Conservation (phyloP, 2,888 invertebrate species). For the Eristalinus sepulchralis region DNA sequence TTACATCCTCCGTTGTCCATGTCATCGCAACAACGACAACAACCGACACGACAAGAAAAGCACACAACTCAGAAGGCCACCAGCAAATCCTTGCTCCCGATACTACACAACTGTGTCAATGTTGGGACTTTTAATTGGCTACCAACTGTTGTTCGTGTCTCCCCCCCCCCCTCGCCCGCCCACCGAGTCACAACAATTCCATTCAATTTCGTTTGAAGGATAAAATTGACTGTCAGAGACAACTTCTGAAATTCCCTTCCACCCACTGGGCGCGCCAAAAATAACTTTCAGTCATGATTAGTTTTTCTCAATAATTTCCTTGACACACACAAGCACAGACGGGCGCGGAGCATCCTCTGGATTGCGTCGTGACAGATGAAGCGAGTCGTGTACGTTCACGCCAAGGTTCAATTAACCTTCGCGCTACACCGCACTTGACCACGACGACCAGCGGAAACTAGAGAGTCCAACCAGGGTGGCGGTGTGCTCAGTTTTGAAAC, state of each 20-base stretch:
- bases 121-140: neutral
- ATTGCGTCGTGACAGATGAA: too few relatives aligned
- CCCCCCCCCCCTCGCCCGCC: neutral
- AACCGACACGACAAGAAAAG: neutral
- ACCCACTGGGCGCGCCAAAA: neutral
- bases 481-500: neutral
- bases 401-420: neutral
- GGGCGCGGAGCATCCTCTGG: too few relatives aligned
- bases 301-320: neutral
- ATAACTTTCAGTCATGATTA: neutral
- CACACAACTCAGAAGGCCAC: neutral
- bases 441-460: neutral
- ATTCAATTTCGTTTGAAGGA: neutral
- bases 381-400: neutral
- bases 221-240: neutral
- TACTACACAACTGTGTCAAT: neutral
- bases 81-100: neutral
- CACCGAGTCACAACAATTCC: neutral
- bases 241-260: neutral
- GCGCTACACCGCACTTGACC: neutral
- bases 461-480: neutral
- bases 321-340: too few relatives aligned
- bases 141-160: neutral
- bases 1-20: too few relatives aligned
- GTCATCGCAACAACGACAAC: too few relatives aligned